Percentiles rank a stretch among this genome's conserved stretches.
Conservation (phyloP, 2,797 vertebrate genomes). For the Prionace glauca region DNA sequence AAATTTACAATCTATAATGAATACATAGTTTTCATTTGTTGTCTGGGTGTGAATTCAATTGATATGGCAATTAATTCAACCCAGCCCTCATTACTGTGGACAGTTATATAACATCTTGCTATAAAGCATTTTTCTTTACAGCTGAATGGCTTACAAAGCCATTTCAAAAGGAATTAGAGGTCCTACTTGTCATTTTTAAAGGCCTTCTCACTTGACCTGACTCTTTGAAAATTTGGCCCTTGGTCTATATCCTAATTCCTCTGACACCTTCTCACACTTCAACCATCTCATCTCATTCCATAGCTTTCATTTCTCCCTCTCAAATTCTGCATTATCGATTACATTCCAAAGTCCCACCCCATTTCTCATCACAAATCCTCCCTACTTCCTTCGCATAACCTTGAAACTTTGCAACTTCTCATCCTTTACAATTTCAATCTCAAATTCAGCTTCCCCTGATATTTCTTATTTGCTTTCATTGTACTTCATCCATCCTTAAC, state of each 20-base stretch:
- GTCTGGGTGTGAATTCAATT: not conserved
- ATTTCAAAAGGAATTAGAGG: not conserved
- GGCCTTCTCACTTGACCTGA: too few species aligned
- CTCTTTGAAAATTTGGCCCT: too few species aligned
- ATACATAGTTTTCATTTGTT: not conserved
- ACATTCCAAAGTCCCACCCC: not conserved
- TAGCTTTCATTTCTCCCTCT: accelerated
- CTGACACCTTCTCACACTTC: too few species aligned
- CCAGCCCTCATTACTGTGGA: not conserved
- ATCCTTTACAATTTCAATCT: too few species aligned
- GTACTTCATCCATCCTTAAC: not conserved
- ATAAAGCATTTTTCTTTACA: not conserved
- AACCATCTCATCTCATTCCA: too few species aligned
- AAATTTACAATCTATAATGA: not conserved
- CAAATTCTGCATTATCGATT: too few species aligned
- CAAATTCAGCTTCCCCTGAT: too few species aligned
- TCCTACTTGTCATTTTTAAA: not conserved
- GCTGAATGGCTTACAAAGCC: not conserved
- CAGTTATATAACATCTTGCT: not conserved
- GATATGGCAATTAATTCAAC: not conserved
- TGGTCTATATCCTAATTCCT: too few species aligned
- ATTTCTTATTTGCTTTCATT: too few species aligned
- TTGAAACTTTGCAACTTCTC: too few species aligned
- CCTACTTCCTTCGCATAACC: too few species aligned
- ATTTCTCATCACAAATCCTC: too few species aligned